Evolutionary conservation across 2,113 vertebrate species (phyloP).

Genomic region (Oxygymnocypris stewartii): DNA sequence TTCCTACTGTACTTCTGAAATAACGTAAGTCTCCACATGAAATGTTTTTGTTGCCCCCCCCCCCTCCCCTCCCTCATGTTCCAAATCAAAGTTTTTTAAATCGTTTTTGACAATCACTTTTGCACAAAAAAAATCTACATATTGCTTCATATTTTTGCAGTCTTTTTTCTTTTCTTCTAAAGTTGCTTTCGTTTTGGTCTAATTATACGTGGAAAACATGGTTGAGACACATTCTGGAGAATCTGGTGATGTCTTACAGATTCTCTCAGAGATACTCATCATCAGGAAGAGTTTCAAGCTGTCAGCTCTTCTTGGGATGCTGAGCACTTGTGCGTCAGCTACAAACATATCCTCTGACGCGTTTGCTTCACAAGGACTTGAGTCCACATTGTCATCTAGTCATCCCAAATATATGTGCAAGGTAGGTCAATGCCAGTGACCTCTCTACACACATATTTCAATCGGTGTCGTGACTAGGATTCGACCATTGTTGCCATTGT

Average conservation of each 20-base stretch:
- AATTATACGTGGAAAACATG: slow-evolving; percentile 34
- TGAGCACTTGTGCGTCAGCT: slow-evolving; percentile 12
- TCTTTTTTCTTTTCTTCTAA: neutral
- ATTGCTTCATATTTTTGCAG: slow-evolving; percentile 50
- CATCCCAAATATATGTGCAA: slow-evolving; percentile 37
- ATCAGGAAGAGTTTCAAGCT: slow-evolving; percentile 57
- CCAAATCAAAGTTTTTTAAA: neutral
- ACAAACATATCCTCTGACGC: neutral
- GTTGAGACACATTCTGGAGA: slow-evolving; percentile 43
- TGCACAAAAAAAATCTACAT: slow-evolving; percentile 44
- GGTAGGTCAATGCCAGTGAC: slow-evolving; percentile 12
- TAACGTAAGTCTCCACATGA: slow-evolving; percentile 13
- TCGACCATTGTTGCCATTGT: slow-evolving; percentile 65
- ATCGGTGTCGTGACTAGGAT: slow-evolving; percentile 76
- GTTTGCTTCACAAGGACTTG: slow-evolving; percentile 20
- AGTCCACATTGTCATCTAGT: neutral
- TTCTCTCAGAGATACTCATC: slow-evolving; percentile 63
- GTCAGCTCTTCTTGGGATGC: slow-evolving; percentile 35
- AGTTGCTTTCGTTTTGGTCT: slow-evolving; percentile 16
- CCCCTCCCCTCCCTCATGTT: neutral
- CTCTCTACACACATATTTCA: slow-evolving; percentile 78
- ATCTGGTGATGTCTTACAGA: slow-evolving; percentile 37
- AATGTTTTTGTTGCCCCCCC: neutral
- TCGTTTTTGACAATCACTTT: slow-evolving; percentile 4
- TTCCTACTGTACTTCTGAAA: slow-evolving; percentile 32